These are phyloP conservation scores for Xerus rutilus DNA, from an alignment of 2,797 vertebrate species.

Conservation along the genomic window DNA sequence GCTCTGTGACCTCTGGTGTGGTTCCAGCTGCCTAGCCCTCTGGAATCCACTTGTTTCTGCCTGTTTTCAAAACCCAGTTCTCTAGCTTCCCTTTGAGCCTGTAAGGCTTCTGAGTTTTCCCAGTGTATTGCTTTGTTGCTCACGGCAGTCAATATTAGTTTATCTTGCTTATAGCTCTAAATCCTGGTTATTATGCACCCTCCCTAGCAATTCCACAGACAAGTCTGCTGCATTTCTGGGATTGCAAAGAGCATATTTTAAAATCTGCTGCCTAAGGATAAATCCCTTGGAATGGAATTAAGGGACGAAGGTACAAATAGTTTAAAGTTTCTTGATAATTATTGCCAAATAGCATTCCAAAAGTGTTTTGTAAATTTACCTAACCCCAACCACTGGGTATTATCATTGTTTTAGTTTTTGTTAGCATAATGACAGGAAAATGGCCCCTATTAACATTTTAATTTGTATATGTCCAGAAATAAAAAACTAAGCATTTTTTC, in stretches of 20 bases:
- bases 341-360: conserved; percentile 62
- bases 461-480: conserved; percentile 54
- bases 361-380: conserved; percentile 60
- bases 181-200: background rate
- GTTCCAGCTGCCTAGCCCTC: conserved; percentile 40
- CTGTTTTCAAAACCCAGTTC: background rate
- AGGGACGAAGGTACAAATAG: conserved; percentile 75
- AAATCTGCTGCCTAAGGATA: conserved; percentile 67
- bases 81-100: background rate
- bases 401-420: conserved; percentile 58
- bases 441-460: conserved; percentile 49
- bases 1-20: conserved; percentile 21
- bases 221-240: conserved; percentile 1
- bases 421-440: conserved; percentile 4
- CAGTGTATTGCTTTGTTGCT: conserved; percentile 10
- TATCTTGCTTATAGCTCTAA: background rate
- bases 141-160: background rate
- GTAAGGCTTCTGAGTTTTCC: background rate
- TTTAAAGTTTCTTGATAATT: conserved; percentile 76
- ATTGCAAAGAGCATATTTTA: conserved; percentile 58
- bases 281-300: conserved; percentile 72
- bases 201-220: background rate
- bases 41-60: conserved; percentile 45
- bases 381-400: conserved; percentile 38
- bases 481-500: conserved; percentile 43